Percentiles rank a stretch among this genome's conserved stretches.
These are phyloP conservation scores for Electrophaes corylata DNA, from an alignment of 2,888 invertebrate genomes.

Conservation along the genomic window DNA sequence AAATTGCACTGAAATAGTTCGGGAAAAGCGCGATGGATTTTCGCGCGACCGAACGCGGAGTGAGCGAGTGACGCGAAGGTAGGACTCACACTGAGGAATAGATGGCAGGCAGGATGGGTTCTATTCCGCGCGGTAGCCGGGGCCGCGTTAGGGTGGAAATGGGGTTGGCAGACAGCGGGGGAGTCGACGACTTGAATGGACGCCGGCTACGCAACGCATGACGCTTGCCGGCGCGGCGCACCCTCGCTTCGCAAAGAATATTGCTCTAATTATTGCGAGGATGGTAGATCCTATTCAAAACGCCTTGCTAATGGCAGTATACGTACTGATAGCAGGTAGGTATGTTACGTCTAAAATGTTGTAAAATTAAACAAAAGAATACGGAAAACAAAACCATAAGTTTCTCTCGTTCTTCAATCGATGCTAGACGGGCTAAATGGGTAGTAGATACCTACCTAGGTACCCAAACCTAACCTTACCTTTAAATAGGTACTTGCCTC, in stretches of 20 bases:
- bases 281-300: conserved; percentile 9
- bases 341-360: conserved; percentile 4
- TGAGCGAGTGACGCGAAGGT: conserved; percentile 50
- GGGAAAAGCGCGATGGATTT: conserved; percentile 60
- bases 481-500: no score
- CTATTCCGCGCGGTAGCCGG: conserved; percentile 43
- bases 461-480: no score
- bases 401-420: no score
- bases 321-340: neutral
- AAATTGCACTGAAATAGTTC: conserved; percentile 69
- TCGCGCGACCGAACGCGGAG: conserved; percentile 39
- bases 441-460: no score
- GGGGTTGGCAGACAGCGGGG: conserved; percentile 55
- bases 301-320: conserved; percentile 22
- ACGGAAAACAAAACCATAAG: no score
- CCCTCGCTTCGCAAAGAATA: conserved; percentile 43
- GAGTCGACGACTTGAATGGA: conserved; percentile 52
- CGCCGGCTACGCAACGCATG: conserved; percentile 49
- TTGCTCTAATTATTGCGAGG: conserved; percentile 52
- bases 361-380: conserved; percentile 20
- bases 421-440: no score
- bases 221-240: conserved; percentile 40
- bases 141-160: conserved; percentile 54
- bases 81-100: conserved; percentile 60
- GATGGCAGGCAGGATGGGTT: conserved; percentile 40